Base-by-base conservation (phyloP, 2,888 invertebrate species). In the Caenorhabditis plicata region DNA sequence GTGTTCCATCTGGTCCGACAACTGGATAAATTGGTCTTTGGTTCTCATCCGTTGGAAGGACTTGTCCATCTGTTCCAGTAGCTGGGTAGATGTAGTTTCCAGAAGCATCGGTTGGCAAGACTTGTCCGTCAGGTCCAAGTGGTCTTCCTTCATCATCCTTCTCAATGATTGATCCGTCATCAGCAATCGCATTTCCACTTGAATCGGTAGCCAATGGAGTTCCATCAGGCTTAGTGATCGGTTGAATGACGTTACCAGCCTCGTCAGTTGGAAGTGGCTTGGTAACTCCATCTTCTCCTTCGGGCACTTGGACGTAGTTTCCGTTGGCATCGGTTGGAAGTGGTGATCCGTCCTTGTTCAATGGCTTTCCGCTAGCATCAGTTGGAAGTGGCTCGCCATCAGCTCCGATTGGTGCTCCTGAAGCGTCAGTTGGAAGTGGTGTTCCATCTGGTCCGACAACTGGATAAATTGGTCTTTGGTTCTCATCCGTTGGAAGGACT, bases 251-350 rank as follows among this genome's bases (percentile, higher is more conserved):
- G n/a, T 60, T 47, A 9, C 60, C 60, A 27, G 44, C 8, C 11
- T 33, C 48, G 26, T 60, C 60, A 15, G 53, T 60, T 17, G 60
- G 49, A 15, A 55, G 36, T n/a, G 39, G 31, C 26, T 62, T 48
- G 5, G 36, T 13, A 13, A 15, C 38, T 36, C n/a, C 44, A 5
- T 27, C 51, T 27, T 17, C 42, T 33, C 23, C 55, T 43, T 35
- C 38, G 4, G 45, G 45, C 4, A 40, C 39, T 22, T n/a, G 15
- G 33, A 64, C 52, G 35, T 43, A 38, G 22, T 53, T 58, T 15
- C 70, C 70, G 20, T 44, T n/a, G 8, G 51, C 25, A 36, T 70
- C 66, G 3, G 63, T 70, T 13, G 65, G 61, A 17, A 71, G 50
- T 23, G 62, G 55, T 9, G 43, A 29, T 13, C 69, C 71, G 36